Base-by-base conservation (phyloP, 2,113 vertebrate genomes). In the Dasyprocta punctata region DNA sequence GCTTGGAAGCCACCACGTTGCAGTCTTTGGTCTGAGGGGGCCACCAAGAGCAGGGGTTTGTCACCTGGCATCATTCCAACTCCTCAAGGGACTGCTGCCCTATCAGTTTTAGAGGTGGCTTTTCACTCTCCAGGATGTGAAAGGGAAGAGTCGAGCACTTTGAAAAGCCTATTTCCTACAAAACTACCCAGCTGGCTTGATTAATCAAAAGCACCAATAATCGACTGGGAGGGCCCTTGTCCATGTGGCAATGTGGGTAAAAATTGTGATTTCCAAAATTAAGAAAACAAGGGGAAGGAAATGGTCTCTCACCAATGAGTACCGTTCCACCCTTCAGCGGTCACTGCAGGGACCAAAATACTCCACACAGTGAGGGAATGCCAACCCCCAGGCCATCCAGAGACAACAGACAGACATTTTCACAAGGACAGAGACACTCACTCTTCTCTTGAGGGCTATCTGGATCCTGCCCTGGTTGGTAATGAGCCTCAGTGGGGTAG, bases 401-500 rank as follows among this genome's bases (percentile, higher is more conserved):
- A 95, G 58, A 71, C 9, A 7, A 69, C 67, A 91, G n/a, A 95
- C 5, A 4, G 61, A 84, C 16, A 4, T 92, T 80, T 44, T 78
- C 12, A 3, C 0, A 10, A 56, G 44, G 41, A 30, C 12, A n/a
- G 75, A 60, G 41, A 98, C 4, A 80, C 99, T 98, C 98, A 99
- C 99, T 98, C 99, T 99, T 98, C 99, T 99, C 97, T 99, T 99
- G 28, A 99, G 99, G 22, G 99, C 99, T 87, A 99, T 99, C 87
- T 99, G 99, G 97, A 99, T 99, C 96, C 99, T 99, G 8, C 99
- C 99, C 97, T 99, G 99, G 98, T 99, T 99, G 93, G 99, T 99
- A 97, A 99, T 99, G 95, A 99, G 99, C 22, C 99, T 99, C 87
- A 99, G 92, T 0, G 99, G 99, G 3, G 99, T 99, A 96, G 98